Base-by-base conservation (phyloP, 2,797 vertebrate genomes). In the Jordanella pulchra region DNA sequence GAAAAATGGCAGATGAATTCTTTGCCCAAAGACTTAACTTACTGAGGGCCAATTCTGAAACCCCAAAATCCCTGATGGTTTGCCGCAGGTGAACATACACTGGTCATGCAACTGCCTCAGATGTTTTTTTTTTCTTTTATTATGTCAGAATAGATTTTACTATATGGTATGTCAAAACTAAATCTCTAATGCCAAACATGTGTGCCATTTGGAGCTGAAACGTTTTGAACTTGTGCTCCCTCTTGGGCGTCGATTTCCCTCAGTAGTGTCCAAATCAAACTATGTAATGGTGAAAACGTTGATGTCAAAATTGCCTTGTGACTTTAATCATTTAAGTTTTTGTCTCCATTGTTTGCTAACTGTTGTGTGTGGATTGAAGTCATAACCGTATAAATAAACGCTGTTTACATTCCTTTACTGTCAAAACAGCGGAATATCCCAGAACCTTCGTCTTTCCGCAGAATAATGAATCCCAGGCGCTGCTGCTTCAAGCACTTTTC, bases 351-450 rank as follows among this genome's bases (percentile, higher is more conserved):
- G 84, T 91, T 85, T 83, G 56, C 60, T 58, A 72, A 77, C 72
- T 83, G 78, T 89, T 87, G 80, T 84, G 69, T 68, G 76, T 83
- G 77, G 72, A 82, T 70, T 50, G 67, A 76, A 83, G 79, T 87
- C 86, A 83, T 68, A 76, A 84, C 74, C 71, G 67, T 61, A 76
- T 78, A 89, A 88, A 88, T 89, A 83, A 81, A 77, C 55, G 6
- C 71, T 87, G 90, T 93, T 93, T 92, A 90, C 93, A 93, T 93
- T 93, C 88, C 86, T 84, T 28, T 39, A 13, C 58, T 82, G 80
- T 89, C 90, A 87, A 91, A 91, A 90, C 90, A 88, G 78, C 5
- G 23, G 86, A 91, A 89, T 90, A 84, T 90, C 88, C 87, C 88
- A 45, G 76, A 89, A 87, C 88, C 69, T 84, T 71, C 4, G 79